phyloP scores from a whole-genome alignment of 2,113 vertebrate genomes.

The Dermatemys mawii region DNA sequence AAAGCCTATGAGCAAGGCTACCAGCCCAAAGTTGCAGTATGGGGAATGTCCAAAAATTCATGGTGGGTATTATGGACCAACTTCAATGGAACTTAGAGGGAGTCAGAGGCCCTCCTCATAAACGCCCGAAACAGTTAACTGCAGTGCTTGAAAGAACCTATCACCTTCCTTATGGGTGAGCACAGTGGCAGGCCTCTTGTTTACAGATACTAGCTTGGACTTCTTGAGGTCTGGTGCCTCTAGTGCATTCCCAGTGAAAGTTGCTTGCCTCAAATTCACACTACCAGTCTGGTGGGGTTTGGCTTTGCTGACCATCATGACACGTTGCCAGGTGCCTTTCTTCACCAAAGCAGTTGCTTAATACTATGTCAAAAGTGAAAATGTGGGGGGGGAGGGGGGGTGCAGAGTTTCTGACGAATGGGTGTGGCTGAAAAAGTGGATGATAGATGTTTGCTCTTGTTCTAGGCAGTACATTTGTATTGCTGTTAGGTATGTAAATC shows the following conservation, averaged over 20 bases:
- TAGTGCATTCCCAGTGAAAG: not conserved
- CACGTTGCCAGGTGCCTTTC: not conserved
- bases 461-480: not conserved
- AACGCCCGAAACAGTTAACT: not conserved
- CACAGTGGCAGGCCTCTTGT: not conserved
- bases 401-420: not conserved
- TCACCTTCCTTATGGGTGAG: not conserved
- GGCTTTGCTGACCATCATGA: not conserved
- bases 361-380: not conserved
- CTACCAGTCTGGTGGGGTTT: not conserved
- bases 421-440: not conserved
- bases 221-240: not conserved
- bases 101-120: not conserved
- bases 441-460: not conserved
- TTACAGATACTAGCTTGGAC: not conserved
- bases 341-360: not conserved
- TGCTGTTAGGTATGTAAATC: not conserved
- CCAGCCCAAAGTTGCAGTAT: not conserved
- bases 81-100: no score
- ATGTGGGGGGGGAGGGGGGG: rapidly evolving
- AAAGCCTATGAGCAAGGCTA: not conserved
- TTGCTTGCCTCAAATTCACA: not conserved
- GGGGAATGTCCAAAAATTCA: not conserved
- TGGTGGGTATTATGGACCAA: not conserved
- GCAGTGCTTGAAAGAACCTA: not conserved